phyloP scores from a whole-genome alignment of 2,888 invertebrate genomes.

The Macaria liturata region DNA sequence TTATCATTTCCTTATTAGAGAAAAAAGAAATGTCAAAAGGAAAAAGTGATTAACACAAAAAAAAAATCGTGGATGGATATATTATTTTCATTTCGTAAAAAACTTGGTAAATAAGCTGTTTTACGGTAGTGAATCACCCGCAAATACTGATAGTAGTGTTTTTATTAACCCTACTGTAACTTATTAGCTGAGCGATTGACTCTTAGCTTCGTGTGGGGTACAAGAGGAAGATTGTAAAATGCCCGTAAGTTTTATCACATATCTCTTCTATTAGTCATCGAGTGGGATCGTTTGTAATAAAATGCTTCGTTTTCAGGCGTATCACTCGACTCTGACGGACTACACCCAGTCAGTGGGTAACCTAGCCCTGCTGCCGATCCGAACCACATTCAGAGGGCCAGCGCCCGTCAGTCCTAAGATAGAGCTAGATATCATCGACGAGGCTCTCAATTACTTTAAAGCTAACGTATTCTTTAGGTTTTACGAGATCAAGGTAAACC shows the following conservation, averaged over 20 bases:
- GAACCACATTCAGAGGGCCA: constrained; percentile 96
- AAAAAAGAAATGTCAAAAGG: too few species aligned
- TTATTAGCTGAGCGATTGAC: too few species aligned
- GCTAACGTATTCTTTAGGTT: constrained; percentile 99
- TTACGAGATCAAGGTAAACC: constrained; percentile 97
- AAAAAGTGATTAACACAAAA: too few species aligned
- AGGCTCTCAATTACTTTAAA: constrained; percentile 98
- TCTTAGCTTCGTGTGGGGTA: not conserved
- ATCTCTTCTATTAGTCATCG: not conserved
- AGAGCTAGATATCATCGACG: constrained; percentile 97
- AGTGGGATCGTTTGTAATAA: not conserved
- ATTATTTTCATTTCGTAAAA: too few species aligned
- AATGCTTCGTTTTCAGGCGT: constrained; percentile 86
- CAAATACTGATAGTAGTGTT: too few species aligned
- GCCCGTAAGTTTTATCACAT: constrained; percentile 45
- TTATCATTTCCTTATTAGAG: too few species aligned
- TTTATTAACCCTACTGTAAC: too few species aligned
- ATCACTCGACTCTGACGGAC: constrained; percentile 95
- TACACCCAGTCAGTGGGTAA: constrained; percentile 92
- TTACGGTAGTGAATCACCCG: too few species aligned
- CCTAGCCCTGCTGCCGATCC: constrained; percentile 95
- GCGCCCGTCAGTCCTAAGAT: constrained; percentile 87
- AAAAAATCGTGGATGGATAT: too few species aligned
- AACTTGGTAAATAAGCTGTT: too few species aligned
- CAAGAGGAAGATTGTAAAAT: constrained; percentile 34